Base-by-base conservation (phyloP, 2,113 vertebrate species). In the Ascaphus truei region DNA sequence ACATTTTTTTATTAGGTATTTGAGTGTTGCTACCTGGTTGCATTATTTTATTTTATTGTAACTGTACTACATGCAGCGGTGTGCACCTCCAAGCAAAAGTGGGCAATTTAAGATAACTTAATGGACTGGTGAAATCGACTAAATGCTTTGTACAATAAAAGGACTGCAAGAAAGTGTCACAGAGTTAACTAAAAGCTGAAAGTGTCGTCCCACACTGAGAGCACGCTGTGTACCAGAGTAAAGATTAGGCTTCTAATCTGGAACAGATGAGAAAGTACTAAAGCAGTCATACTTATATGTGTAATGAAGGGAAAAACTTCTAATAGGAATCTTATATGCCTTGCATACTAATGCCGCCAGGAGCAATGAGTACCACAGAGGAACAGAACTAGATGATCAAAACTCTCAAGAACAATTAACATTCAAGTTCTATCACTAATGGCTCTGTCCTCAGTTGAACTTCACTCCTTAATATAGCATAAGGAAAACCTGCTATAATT, bases 351-450 rank as follows among this genome's bases (percentile, higher is more conserved):
- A 77, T 41, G 68, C 43, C 61, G 72, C 41, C 63, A 45, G 13
- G 29, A 77, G 26, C 62, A 75, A 73, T 47, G 68, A 76, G 72
- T 57, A 37, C 13, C 65, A 60, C 10, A 39, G 39, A 82, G 76
- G 41, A 67, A 69, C 58, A 69, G 80, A 67, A 62, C 73, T 62
- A 56, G 74, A 55, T 34, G 23, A 65, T 57, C 51, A 9, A 61
- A 75, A 75, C 11, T 62, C 52, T 63, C 36, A 55, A 53, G 23
- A 75, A 63, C 55, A 83, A 75, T 68, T 75, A 81, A 57, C 68
- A 64, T 71, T 72, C 31, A 33, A 75, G 57, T 41, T 78, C 61
- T 53, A 30, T 74, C 73, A 64, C 66, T 76, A 73, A 2, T 58
- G 71, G 68, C 45, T 65, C 2, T 0, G 41, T 66, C 77, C 71